Conservation (phyloP, 1,140 invertebrate genomes). For the Globodera ellingtonae region DNA sequence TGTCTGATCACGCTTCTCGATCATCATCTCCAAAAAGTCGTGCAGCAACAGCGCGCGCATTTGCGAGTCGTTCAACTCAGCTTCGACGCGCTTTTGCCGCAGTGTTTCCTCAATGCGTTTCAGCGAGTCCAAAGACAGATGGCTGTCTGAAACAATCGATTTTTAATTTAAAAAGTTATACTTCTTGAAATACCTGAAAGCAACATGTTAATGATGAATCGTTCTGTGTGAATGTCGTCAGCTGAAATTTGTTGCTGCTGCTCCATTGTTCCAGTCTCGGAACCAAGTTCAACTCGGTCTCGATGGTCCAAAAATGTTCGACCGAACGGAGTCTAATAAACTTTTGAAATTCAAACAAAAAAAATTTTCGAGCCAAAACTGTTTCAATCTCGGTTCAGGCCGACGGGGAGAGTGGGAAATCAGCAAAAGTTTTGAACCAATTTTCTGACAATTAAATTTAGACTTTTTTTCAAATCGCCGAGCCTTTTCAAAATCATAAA, state of each 20-base stretch:
- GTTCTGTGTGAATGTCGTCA: too few relatives aligned
- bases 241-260: slow-evolving; percentile 13
- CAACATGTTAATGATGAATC: too few relatives aligned
- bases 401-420: too few relatives aligned
- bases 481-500: too few relatives aligned
- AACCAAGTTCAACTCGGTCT: slow-evolving; percentile 3
- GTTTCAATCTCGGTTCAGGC: too few relatives aligned
- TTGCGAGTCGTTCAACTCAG: slow-evolving; percentile 77
- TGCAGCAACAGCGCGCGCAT: slow-evolving; percentile 75
- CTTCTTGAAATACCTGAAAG: not conserved
- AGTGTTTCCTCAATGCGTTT: slow-evolving; percentile 70
- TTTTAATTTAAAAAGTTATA: slow-evolving; percentile 8
- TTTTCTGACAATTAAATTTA: too few relatives aligned
- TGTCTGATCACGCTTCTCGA: slow-evolving; percentile 67
- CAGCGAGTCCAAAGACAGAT: slow-evolving; percentile 28
- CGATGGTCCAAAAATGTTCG: too few relatives aligned
- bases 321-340: too few relatives aligned
- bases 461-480: too few relatives aligned
- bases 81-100: slow-evolving; percentile 68
- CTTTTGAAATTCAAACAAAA: too few relatives aligned
- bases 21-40: slow-evolving; percentile 80
- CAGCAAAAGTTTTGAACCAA: too few relatives aligned
- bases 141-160: slow-evolving; percentile 3
- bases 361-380: too few relatives aligned
- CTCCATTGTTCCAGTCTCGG: slow-evolving; percentile 18